Evolutionary conservation across 1,140 invertebrate species (phyloP).

Genomic region (Drosophila prosaltans): DNA sequence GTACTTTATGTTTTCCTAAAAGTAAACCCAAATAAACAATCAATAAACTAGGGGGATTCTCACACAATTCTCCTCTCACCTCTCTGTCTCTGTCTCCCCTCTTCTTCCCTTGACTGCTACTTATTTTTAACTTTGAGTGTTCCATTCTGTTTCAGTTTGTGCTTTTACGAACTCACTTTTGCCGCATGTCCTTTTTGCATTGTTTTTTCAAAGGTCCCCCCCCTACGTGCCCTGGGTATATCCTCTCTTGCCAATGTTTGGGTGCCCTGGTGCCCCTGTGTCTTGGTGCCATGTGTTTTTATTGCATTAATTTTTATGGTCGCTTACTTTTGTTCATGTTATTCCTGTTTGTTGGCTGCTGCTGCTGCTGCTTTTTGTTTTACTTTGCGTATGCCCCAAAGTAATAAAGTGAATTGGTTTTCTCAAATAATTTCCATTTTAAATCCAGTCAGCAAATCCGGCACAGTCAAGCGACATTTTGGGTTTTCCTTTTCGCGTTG

Average conservation of each 20-base stretch:
- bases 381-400: conserved; percentile 80
- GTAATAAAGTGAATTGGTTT: conserved; percentile 81
- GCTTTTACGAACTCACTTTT: conserved; percentile 22
- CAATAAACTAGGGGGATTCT: neutral
- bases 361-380: conserved; percentile 63
- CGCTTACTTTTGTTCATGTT: conserved; percentile 56
- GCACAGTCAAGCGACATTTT: conserved; percentile 37
- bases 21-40: conserved; percentile 11
- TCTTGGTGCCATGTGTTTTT: conserved; percentile 71
- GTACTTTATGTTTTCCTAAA: neutral
- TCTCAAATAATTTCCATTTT: conserved; percentile 80
- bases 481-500: conserved; percentile 33
- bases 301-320: conserved; percentile 82
- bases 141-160: conserved; percentile 17
- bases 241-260: conserved; percentile 23
- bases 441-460: conserved; percentile 78
- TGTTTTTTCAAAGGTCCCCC: conserved; percentile 45
- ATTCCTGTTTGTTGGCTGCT: conserved; percentile 45
- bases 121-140: conserved; percentile 8
- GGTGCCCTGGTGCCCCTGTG: conserved; percentile 19
- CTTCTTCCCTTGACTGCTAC: neutral
- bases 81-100: too few relatives aligned
- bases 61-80: neutral
- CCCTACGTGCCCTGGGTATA: conserved; percentile 58
- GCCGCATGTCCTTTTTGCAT: conserved; percentile 29